These are phyloP conservation scores for Donacobius atricapilla DNA, from an alignment of 2,113 vertebrate species.

Conservation along the genomic window DNA sequence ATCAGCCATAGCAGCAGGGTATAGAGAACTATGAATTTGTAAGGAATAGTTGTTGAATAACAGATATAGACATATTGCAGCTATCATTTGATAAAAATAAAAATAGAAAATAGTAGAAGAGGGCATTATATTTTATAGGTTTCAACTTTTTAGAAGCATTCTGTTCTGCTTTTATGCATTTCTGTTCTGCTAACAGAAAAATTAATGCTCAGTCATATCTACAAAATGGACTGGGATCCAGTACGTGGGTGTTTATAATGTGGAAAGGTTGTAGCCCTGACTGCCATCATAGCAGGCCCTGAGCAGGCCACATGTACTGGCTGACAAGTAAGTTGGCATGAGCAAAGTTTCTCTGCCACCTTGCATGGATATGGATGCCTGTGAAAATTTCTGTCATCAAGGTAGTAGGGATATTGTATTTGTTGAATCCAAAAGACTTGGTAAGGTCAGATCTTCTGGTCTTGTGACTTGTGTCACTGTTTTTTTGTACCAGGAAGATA, in stretches of 20 bases:
- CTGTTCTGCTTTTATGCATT: not conserved
- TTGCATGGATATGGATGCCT: not conserved
- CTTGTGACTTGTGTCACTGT: not conserved
- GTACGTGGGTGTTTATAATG: not conserved
- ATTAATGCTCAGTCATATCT: not conserved
- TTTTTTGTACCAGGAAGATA: not conserved
- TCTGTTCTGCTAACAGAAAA: not conserved
- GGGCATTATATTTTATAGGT: fast-evolving
- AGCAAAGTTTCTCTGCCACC: not conserved
- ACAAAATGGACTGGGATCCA: not conserved
- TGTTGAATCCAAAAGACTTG: not conserved
- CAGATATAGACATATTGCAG: not conserved
- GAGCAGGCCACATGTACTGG: not conserved
- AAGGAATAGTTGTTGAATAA: not conserved
- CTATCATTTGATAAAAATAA: not conserved
- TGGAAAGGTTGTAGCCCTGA: not conserved
- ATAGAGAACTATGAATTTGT: not conserved
- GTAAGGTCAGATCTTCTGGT: not conserved
- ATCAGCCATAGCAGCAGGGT: not conserved
- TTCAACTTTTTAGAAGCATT: not conserved
- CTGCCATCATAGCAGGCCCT: not conserved
- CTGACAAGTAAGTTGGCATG: not conserved
- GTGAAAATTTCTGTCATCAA: not conserved
- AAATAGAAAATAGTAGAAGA: not conserved
- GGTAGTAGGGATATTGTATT: not conserved